Percentiles rank a stretch among this genome's conserved stretches.
These are phyloP conservation scores for Triplophysa bombifrons DNA, from an alignment of 2,797 vertebrate genomes.

Conservation along the genomic window DNA sequence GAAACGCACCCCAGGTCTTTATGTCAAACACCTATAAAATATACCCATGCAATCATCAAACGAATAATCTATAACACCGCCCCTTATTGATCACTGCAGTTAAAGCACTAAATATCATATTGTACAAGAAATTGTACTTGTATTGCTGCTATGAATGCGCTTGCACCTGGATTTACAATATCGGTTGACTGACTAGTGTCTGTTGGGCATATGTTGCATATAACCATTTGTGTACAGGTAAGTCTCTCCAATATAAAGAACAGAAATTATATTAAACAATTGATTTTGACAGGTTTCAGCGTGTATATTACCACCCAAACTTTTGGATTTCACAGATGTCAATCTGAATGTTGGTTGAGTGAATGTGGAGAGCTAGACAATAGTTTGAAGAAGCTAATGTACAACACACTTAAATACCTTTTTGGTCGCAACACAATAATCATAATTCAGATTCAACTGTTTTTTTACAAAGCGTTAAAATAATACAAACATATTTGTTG, in stretches of 20 bases:
- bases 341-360: too few relatives aligned
- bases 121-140: constrained; percentile 11
- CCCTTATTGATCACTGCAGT: constrained; percentile 26
- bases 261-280: not conserved
- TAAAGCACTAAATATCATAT: constrained; percentile 24
- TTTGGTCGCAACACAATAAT: not conserved
- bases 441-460: not conserved
- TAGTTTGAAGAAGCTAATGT: not conserved
- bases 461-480: not conserved
- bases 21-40: constrained; percentile 32
- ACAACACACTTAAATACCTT: not conserved
- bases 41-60: constrained; percentile 25
- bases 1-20: not conserved
- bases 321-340: not conserved
- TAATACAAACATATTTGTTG: not conserved
- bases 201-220: constrained; percentile 2
- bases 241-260: not conserved
- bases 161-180: not conserved
- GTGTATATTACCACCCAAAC: constrained; percentile 16
- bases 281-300: constrained; percentile 10
- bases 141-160: not conserved
- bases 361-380: not conserved
- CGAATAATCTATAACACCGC: constrained; percentile 14
- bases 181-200: constrained; percentile 30
- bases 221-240: not conserved